Percentiles rank a stretch among this genome's conserved stretches.
Evolutionary conservation across 2,113 vertebrate species (phyloP).

Genomic region (Gallinago jamesoni): DNA sequence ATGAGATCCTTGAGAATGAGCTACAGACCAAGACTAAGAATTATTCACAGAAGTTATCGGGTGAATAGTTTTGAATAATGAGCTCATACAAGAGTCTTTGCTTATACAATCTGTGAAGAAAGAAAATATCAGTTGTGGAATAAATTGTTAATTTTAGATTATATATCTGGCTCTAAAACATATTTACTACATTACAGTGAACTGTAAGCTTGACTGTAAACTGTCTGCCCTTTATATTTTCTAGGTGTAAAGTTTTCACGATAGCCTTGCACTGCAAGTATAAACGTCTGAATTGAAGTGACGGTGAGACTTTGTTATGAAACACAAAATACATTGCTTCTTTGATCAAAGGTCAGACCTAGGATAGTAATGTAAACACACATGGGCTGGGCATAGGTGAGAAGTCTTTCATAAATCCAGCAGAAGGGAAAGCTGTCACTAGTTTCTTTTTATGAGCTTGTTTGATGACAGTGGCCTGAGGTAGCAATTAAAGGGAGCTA

Average conservation of each 20-base stretch:
- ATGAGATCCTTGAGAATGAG: slow-evolving; percentile 55
- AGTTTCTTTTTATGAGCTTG: slow-evolving; percentile 68
- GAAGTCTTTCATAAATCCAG: slow-evolving; percentile 36
- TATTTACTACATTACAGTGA: not conserved
- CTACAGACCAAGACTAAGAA: slow-evolving; percentile 51
- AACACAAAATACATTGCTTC: slow-evolving; percentile 30
- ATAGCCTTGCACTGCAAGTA: not conserved
- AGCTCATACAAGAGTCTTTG: not conserved
- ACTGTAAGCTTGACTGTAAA: not conserved
- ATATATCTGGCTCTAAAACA: not conserved
- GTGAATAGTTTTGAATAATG: slow-evolving; percentile 40
- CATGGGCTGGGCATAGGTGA: not conserved
- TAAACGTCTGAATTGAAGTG: not conserved
- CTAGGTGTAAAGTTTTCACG: not conserved
- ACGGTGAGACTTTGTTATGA: not conserved
- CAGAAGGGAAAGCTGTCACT: slow-evolving; percentile 56
- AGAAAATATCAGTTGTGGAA: not conserved
- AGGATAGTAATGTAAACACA: slow-evolving; percentile 3
- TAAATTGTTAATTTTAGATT: not conserved
- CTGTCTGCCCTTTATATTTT: slow-evolving; percentile 17
- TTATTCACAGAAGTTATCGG: slow-evolving; percentile 34
- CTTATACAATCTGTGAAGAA: not conserved
- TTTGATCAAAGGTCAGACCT: slow-evolving; percentile 26
- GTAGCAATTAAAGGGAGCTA: slow-evolving; percentile 70
- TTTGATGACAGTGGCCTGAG: slow-evolving; percentile 70